Evolutionary conservation across 2,797 vertebrate genomes (phyloP), one percentile per base, ranked within the genome.

Genomic region (Sternotherus odoratus): DNA sequence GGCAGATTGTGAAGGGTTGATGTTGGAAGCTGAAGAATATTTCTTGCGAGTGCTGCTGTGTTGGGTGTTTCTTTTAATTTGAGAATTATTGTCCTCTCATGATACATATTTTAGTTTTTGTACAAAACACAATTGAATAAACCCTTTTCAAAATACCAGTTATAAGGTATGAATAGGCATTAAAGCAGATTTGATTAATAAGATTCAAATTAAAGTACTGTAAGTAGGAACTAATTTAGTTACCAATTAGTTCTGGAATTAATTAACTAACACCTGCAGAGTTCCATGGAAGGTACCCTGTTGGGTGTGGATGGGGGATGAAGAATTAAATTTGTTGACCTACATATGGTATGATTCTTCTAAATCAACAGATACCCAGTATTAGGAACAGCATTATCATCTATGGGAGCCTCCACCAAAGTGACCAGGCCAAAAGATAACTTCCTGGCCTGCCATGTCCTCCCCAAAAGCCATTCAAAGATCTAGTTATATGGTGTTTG

Each of bases 221-320:
- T 88, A 96, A 95, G 91, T 95, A 94, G 84, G 60, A 94, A 84
- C 79, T 93, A 83, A 95, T 88, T 92, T 84, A 17, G 43, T 95
- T 96, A 94, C 82, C 92, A 82, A 94, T 96, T 88, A 94, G 91
- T 95, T 88, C 86, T 72, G 28, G 78, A 82, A 69, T 93, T 13
- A 48, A 33, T 39, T 91, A 91, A 83, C 39, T 43, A 39, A 39
- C 81, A 53, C 1, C 10, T 63, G 36, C 36, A 56, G 53, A 86
- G 57, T 92, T 90, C 16, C 7, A 54, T 30, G 21, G 24, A 24
- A 39, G 36, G 4, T 66, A 82, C 33, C 24, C 36, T 11, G n/a
- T 72, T 24, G 66, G 3, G 66, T 6, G 23, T 24, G 19, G 19
- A 5, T 66, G 19, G 33, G n/a, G 23, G 33, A 56, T 60, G 57